phyloP scores from a whole-genome alignment of 2,797 vertebrate species.

The Spheniscus humboldti region DNA sequence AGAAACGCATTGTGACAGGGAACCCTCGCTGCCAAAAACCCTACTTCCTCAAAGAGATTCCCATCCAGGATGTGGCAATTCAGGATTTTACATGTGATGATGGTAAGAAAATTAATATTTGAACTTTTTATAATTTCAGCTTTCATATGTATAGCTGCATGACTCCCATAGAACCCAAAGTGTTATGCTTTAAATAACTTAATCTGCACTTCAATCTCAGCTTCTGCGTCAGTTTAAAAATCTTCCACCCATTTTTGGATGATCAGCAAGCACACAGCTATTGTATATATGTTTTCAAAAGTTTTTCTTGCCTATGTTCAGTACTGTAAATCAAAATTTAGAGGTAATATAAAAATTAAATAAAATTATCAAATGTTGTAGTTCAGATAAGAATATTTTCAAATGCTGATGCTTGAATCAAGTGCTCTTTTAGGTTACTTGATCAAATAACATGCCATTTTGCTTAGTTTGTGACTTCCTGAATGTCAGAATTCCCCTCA shows the following conservation, averaged over 20 bases:
- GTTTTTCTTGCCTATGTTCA: not conserved
- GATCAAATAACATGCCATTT: not conserved
- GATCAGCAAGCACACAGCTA: not conserved
- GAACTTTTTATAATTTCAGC: not conserved
- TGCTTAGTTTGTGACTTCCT: not conserved
- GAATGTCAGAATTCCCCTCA: not conserved
- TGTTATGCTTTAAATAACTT: not conserved
- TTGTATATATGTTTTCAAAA: not conserved
- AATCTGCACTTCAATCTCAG: not conserved
- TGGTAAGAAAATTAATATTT: constrained; percentile 73
- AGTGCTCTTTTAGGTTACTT: not conserved
- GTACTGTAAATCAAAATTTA: not conserved
- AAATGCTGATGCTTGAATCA: not conserved
- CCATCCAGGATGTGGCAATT: constrained; percentile 95
- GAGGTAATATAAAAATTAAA: not conserved
- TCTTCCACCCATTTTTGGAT: not conserved
- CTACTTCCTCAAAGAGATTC: constrained; percentile 97
- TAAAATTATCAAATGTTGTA: not conserved
- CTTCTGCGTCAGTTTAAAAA: not conserved
- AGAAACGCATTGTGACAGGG: constrained; percentile 94
- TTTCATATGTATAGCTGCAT: not conserved
- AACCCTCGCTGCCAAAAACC: constrained; percentile 98
- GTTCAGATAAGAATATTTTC: not conserved
- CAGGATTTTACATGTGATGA: constrained; percentile 98
- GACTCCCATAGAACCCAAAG: not conserved